Conservation (phyloP, 2,797 vertebrate genomes). For the Rhynchotus rufescens region DNA sequence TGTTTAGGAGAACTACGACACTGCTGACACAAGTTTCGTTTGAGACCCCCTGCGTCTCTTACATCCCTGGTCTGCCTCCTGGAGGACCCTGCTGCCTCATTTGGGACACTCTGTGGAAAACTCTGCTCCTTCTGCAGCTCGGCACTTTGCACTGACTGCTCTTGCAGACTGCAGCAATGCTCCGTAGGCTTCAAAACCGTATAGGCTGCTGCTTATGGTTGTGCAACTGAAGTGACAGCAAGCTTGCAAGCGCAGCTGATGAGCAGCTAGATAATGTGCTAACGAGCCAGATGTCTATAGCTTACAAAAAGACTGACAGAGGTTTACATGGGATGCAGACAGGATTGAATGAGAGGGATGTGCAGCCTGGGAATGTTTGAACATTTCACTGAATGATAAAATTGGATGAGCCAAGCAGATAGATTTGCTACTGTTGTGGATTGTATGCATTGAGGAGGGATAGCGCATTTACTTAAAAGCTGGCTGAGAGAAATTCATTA, state of each 20-base stretch:
- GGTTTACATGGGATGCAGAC: not conserved
- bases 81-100: not conserved
- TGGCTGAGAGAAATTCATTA: rapidly evolving
- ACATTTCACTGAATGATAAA: not conserved
- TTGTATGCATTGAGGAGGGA: rapidly evolving
- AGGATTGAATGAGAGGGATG: not conserved
- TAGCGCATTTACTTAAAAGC: not conserved
- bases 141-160: not conserved
- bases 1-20: not conserved
- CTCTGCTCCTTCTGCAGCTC: not conserved
- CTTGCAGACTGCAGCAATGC: not conserved
- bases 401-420: not conserved
- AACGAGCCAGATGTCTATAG: not conserved
- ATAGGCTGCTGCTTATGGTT: not conserved
- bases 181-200: not conserved
- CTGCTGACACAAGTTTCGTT: not conserved
- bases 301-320: not conserved
- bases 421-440: not conserved
- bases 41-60: not conserved
- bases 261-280: not conserved
- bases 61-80: not conserved
- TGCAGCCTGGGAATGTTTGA: not conserved
- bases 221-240: not conserved
- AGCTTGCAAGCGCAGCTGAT: not conserved
- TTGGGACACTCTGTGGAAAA: not conserved